Conservation (phyloP, 37 sponge, comb jelly and placozoan genomes). For the Bolinopsis microptera region DNA sequence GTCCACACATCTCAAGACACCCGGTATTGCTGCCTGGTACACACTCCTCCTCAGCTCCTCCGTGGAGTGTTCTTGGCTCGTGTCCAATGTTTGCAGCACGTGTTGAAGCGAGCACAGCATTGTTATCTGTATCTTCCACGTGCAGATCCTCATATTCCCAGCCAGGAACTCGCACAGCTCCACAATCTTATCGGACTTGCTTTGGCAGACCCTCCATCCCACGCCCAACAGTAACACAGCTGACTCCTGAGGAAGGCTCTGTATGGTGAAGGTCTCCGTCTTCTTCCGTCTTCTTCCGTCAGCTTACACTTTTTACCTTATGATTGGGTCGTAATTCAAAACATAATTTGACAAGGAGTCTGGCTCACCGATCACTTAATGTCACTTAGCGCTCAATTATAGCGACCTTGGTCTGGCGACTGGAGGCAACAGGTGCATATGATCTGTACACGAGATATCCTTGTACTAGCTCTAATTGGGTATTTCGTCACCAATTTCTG, state of each 20-base stretch:
- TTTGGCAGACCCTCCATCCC: not conserved
- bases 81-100: not conserved
- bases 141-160: not conserved
- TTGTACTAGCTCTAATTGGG: no score
- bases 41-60: not conserved
- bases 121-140: not conserved
- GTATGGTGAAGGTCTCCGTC: not conserved
- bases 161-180: not conserved
- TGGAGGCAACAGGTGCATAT: no score
- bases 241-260: not conserved
- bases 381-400: no score
- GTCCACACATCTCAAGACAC: constrained; percentile 40
- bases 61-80: not conserved
- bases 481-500: no score
- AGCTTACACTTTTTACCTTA: no score
- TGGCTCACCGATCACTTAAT: no score
- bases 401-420: no score
- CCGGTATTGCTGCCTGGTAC: not conserved
- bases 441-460: no score
- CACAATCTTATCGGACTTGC: not conserved
- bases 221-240: not conserved
- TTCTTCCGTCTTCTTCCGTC: constrained; percentile 39
- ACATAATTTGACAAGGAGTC: no score
- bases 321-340: no score
- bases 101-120: not conserved